These are phyloP conservation scores for Penelope pileata DNA, from an alignment of 2,113 vertebrate genomes.

Conservation along the genomic window DNA sequence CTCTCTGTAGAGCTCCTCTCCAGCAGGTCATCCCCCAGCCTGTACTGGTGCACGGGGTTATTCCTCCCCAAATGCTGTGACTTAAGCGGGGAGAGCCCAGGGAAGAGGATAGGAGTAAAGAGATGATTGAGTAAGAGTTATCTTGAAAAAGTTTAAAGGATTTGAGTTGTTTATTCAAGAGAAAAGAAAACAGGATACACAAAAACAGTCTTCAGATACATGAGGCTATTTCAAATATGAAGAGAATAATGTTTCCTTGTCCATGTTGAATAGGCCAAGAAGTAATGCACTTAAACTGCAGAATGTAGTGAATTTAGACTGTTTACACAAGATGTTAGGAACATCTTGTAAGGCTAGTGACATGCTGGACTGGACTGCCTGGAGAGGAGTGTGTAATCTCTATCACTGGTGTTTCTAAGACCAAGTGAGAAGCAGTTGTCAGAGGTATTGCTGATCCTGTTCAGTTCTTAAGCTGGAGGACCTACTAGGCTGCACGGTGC, in stretches of 20 bases:
- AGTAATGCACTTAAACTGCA: not conserved
- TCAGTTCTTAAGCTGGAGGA: not conserved
- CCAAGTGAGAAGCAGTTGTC: not conserved
- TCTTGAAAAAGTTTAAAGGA: not conserved
- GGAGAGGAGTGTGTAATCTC: not conserved
- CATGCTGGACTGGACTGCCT: not conserved
- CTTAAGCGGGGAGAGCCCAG: not conserved
- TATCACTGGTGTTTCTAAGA: not conserved
- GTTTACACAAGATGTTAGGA: conserved; percentile 37
- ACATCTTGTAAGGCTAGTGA: conserved; percentile 18
- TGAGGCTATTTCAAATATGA: not conserved
- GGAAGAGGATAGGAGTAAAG: not conserved
- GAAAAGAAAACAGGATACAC: conserved; percentile 2
- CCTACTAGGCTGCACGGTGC: not conserved
- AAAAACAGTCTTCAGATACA: not conserved
- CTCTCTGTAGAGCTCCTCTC: no score
- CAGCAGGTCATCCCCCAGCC: no score
- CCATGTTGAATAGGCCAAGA: not conserved
- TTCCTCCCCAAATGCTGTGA: no score
- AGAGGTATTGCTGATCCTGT: not conserved
- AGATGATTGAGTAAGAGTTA: not conserved
- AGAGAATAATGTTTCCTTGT: conserved; percentile 9
- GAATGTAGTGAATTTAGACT: not conserved
- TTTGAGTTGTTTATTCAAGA: conserved; percentile 28
- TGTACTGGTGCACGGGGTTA: no score